Base-by-base conservation (phyloP, 2,888 invertebrate genomes). In the Rhagophthalmus giganteus region DNA sequence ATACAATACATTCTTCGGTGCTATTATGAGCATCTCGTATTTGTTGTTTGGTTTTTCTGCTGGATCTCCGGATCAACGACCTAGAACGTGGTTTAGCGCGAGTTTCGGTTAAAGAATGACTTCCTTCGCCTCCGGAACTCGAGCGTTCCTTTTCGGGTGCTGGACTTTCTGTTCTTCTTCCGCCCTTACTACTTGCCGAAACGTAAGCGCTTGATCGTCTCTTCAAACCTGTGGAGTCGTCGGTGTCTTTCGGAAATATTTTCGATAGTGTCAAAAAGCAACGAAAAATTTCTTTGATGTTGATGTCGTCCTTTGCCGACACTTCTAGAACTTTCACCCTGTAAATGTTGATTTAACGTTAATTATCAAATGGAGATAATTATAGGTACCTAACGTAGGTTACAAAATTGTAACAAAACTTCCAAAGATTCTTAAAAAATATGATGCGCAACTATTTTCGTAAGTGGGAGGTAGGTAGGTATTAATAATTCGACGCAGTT, bases 281-380 rank as follows among this genome's bases (percentile, higher is more conserved):
- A 66, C 87, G 84, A 75, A 93, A 93, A 49, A 91, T 82, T 61
- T 91, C 90, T 64, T 83, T 83, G 57, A 92, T 83, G 71, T 87
- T 87, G 66, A 82, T 81, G 71, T 89, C 87, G 67, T 87, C 87
- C 71, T 88, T 88, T 9, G 88, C 88, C 34, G 87, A 90, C 72
- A 86, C 89, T 72, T 86, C 89, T 65, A 88, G 76, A 33, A 88
- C 83, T 73, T 87, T 86, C 47, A 84, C 85, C 63, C 87, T 85
- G 78, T 1, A 77, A 74, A n/a, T n/a, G n/a, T n/a, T n/a, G n/a
- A n/a, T n/a, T n/a, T n/a, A n/a, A n/a, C n/a, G n/a, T n/a, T n/a
- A n/a, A n/a, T n/a, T n/a, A n/a, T n/a, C n/a, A n/a, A n/a, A n/a
- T n/a, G n/a, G n/a, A n/a, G n/a, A n/a, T n/a, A n/a, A n/a, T n/a